Conservation (phyloP, 2,888 invertebrate genomes). For the Lymantria dispar region DNA sequence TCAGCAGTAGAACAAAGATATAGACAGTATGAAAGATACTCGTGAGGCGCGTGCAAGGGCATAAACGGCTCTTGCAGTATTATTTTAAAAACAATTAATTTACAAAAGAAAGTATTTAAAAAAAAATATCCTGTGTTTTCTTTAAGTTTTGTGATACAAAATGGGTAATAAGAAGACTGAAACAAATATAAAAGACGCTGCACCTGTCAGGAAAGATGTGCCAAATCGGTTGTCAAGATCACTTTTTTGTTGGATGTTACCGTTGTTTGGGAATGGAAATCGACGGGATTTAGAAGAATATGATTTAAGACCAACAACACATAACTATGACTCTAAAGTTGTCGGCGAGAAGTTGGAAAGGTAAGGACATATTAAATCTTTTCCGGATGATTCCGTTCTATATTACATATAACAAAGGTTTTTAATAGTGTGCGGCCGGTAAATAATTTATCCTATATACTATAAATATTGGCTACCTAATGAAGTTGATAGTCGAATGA, state of each 20-base stretch:
- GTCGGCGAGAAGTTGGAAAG: slow-evolving; percentile 87
- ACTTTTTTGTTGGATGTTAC: slow-evolving; percentile 89
- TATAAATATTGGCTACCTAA: too few species aligned
- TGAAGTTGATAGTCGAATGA: too few species aligned
- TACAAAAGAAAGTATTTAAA: not conserved
- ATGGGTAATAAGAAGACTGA: slow-evolving; percentile 35
- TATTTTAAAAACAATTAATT: not conserved
- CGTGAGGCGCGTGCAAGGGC: slow-evolving; percentile 23
- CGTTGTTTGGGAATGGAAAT: slow-evolving; percentile 89
- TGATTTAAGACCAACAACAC: slow-evolving; percentile 88
- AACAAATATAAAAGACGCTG: slow-evolving; percentile 22
- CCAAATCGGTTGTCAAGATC: slow-evolving; percentile 82
- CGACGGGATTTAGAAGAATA: slow-evolving; percentile 86
- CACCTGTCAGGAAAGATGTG: slow-evolving; percentile 38
- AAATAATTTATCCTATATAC: not conserved
- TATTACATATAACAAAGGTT: not conserved
- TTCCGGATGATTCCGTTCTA: not conserved
- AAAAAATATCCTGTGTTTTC: not conserved
- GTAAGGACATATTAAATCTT: slow-evolving; percentile 47
- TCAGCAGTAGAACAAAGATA: slow-evolving; percentile 7
- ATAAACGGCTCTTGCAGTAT: not conserved
- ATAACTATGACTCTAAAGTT: slow-evolving; percentile 85
- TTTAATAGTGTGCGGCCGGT: not conserved
- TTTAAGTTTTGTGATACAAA: slow-evolving; percentile 10
- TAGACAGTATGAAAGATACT: slow-evolving; percentile 21